Base-by-base conservation (phyloP, 2,888 invertebrate genomes). In the Bombyx huttoni region DNA sequence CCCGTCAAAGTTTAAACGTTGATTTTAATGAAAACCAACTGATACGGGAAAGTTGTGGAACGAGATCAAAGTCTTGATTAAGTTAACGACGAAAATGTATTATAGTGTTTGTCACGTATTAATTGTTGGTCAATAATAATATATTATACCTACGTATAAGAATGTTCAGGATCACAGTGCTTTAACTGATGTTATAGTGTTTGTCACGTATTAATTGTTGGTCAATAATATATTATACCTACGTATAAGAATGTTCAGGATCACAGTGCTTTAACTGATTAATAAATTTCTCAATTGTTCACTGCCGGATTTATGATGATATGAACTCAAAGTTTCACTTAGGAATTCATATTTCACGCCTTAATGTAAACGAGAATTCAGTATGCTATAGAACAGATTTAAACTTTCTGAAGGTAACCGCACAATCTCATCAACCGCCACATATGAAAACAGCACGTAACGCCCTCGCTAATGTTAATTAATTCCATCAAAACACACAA, bases 381-480 rank as follows among this genome's bases (percentile, higher is more conserved):
- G 13, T 56, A 24, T 24, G 24, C 40, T 40, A 40, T 60, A 63
- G 68, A 64, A 65, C 64, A 66, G 68, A 69, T 69, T 67, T 62
- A 73, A 78, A 78, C 69, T 76, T 76, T 78, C 71, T 73, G 70
- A 67, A 73, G 71, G 67, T 61, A 52, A 63, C 67, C 65, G 62
- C 67, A 65, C 67, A 68, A 70, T 75, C 70, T 73, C 76, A 69
- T 70, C 68, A 65, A 61, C 62, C 62, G 60, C 59, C 67, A 67
- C 68, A 58, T 65, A 72, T 68, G 70, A 66, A 62, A 64, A 56
- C 7, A 40, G 8, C 40, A 58, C 66, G 63, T 65, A 58, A 70
- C 66, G 62, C 67, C 70, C 72, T 66, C 60, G 70, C 78, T 78
- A 81, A 83, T 82, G 80, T 82, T 81, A 84, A 85, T 83, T 84